Evolutionary conservation across 2,888 invertebrate species (phyloP).

Genomic region (Phragmatobia fuliginosa): DNA sequence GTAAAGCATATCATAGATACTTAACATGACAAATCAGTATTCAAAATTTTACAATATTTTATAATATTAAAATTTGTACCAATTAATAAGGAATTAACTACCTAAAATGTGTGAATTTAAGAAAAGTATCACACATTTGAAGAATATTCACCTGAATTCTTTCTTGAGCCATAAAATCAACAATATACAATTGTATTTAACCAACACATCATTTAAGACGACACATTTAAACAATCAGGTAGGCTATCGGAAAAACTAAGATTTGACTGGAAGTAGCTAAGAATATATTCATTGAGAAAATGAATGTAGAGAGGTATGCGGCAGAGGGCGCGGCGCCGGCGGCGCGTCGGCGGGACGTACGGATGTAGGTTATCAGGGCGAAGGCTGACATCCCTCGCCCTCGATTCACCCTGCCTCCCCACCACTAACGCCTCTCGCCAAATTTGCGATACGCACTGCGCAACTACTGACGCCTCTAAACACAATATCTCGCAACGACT

Average conservation of each 20-base stretch:
- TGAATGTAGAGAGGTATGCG: conserved; percentile 33
- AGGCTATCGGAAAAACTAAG: conserved; percentile 3
- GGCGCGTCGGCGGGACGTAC: conserved; percentile 53
- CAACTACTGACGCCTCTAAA: conserved; percentile 42
- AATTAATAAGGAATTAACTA: background rate
- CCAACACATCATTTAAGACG: background rate
- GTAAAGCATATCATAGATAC: background rate
- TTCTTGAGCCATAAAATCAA: conserved; percentile 16
- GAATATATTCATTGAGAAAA: conserved; percentile 33
- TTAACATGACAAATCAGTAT: background rate
- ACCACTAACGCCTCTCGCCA: conserved; percentile 45
- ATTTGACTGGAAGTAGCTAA: conserved; percentile 14
- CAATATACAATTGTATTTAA: conserved; percentile 1
- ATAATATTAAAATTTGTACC: background rate
- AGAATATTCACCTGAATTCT: background rate
- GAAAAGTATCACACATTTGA: background rate
- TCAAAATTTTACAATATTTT: background rate
- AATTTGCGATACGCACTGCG: conserved; percentile 63
- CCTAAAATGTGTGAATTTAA: background rate
- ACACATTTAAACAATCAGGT: background rate
- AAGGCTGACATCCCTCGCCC: conserved; percentile 67
- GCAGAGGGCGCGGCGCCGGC: conserved; percentile 47
- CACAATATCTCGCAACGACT: conserved; percentile 21
- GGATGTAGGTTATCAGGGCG: conserved; percentile 78
- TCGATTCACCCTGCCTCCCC: conserved; percentile 51